Evolutionary conservation across 2,797 vertebrate species (phyloP).

Genomic region (Benthosema pterotum): DNA sequence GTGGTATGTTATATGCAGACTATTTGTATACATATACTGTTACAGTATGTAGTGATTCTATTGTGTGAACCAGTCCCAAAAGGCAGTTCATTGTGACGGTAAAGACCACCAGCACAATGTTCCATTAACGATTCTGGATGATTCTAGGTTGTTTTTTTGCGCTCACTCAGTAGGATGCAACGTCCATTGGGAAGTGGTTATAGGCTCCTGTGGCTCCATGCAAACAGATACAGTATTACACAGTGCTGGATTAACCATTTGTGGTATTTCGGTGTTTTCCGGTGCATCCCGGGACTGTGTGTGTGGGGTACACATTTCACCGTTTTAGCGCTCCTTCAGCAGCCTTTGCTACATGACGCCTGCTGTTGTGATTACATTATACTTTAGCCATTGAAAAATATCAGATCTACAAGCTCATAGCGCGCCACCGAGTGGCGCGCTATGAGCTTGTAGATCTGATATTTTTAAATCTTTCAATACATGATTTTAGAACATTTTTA

Average conservation of each 20-base stretch:
- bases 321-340: too few relatives aligned
- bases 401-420: too few relatives aligned
- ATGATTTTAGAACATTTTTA: too few relatives aligned
- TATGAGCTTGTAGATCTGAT: too few relatives aligned
- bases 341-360: too few relatives aligned
- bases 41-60: background rate
- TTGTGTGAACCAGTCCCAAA: background rate
- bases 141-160: conserved; percentile 3
- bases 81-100: conserved; percentile 18
- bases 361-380: too few relatives aligned
- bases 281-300: too few relatives aligned
- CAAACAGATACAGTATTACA: conserved; percentile 7
- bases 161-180: conserved; percentile 10
- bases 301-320: too few relatives aligned
- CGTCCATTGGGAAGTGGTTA: conserved; percentile 6
- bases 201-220: background rate
- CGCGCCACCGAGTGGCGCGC: too few relatives aligned
- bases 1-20: background rate
- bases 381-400: too few relatives aligned
- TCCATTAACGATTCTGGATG: conserved; percentile 33
- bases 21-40: background rate
- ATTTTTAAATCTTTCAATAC: too few relatives aligned
- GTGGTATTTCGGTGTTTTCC: too few relatives aligned
- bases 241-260: background rate
- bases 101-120: conserved; percentile 14